phyloP scores from a whole-genome alignment of 2,113 vertebrate species.

The Labrus mixtus region DNA sequence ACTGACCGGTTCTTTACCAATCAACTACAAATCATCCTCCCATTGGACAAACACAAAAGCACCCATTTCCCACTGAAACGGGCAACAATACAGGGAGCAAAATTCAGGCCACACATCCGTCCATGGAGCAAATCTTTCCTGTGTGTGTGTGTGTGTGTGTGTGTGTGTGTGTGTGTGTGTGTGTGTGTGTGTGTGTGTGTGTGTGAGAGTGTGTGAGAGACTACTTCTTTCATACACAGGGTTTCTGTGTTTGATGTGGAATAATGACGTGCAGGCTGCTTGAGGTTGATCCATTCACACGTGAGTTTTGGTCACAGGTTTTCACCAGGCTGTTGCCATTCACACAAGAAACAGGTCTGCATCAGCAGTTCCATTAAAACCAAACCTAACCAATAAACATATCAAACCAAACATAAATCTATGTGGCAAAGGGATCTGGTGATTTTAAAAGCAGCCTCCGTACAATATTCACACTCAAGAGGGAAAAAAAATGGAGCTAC shows the following conservation, averaged over 20 bases:
- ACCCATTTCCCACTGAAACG: slow-evolving; percentile 62
- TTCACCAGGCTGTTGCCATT: not conserved
- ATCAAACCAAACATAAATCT: not conserved
- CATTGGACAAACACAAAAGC: slow-evolving; percentile 71
- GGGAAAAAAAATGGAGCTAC: not conserved
- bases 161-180: not conserved
- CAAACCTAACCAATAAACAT: not conserved
- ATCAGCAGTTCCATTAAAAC: not conserved
- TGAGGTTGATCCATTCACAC: slow-evolving; percentile 10
- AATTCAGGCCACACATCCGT: slow-evolving; percentile 69
- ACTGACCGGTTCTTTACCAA: slow-evolving; percentile 57
- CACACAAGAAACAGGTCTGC: not conserved
- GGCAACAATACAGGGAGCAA: slow-evolving; percentile 66
- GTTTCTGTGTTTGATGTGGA: slow-evolving; percentile 14
- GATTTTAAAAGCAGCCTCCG: not conserved
- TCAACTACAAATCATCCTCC: slow-evolving; percentile 70
- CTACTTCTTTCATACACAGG: slow-evolving; percentile 4
- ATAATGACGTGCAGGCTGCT: not conserved
- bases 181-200: not conserved
- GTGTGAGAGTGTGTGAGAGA: not conserved
- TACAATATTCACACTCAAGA: not conserved
- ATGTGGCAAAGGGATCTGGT: not conserved
- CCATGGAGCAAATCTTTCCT: slow-evolving; percentile 22
- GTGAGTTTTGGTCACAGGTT: slow-evolving; percentile 1
- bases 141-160: not conserved